These are phyloP conservation scores for Chelon labrosus DNA, from an alignment of 2,797 vertebrate genomes.

Conservation along the genomic window DNA sequence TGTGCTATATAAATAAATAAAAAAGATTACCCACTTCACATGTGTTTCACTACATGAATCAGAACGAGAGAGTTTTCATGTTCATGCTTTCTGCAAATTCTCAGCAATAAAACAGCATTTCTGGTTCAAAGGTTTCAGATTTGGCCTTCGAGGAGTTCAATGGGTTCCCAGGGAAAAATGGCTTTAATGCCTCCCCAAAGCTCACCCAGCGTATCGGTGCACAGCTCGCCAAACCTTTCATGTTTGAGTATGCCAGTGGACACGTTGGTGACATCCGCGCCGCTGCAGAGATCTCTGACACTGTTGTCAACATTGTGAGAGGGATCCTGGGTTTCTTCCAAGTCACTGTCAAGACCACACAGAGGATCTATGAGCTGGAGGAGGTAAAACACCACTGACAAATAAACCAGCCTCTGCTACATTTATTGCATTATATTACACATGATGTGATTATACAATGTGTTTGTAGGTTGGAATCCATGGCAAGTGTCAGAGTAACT, in stretches of 20 bases:
- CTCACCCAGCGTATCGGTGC: conserved; percentile 79
- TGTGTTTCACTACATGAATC: background rate
- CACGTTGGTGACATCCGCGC: conserved; percentile 82
- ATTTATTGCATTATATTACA: background rate
- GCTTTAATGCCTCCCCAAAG: conserved; percentile 75
- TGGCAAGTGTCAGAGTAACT: conserved; percentile 87
- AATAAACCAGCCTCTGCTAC: background rate
- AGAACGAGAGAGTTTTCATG: background rate
- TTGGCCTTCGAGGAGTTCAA: conserved; percentile 84
- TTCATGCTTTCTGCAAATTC: background rate
- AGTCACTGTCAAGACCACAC: conserved; percentile 87
- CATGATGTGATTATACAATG: background rate
- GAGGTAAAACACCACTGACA: conserved; percentile 73
- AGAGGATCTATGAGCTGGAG: conserved; percentile 84
- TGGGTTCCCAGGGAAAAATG: conserved; percentile 77
- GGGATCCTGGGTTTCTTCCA: conserved; percentile 85
- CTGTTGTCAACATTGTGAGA: conserved; percentile 85
- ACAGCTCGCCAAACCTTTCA: conserved; percentile 86
- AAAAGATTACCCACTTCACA: background rate
- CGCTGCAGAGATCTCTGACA: conserved; percentile 74
- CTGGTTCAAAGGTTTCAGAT: conserved; percentile 78
- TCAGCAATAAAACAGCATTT: background rate
- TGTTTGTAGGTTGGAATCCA: conserved; percentile 83
- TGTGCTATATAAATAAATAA: too few species aligned
- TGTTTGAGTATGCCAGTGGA: conserved; percentile 86